Evolutionary conservation across 2,113 vertebrate species (phyloP).

Genomic region (Sorex araneus): DNA sequence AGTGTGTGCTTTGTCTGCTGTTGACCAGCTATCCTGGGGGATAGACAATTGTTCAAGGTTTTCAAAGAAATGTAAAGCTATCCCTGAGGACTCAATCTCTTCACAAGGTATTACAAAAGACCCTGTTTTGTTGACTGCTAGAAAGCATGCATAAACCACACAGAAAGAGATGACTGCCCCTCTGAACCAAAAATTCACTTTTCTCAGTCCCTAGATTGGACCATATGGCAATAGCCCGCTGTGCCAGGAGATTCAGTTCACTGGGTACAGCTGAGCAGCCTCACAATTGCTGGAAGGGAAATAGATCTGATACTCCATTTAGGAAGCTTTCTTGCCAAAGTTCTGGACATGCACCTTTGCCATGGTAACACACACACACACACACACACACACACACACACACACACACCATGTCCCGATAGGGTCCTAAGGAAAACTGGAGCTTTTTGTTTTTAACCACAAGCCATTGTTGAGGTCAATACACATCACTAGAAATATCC

Average conservation of each 20-base stretch:
- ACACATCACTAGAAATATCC: background rate
- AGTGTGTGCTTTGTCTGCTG: constrained; percentile 32
- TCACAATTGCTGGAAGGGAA: background rate
- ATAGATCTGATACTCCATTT: background rate
- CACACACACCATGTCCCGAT: background rate
- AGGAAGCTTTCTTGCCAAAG: constrained; percentile 20
- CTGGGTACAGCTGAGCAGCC: background rate
- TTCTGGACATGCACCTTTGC: background rate
- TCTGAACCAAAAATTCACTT: constrained; percentile 41
- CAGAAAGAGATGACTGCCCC: background rate
- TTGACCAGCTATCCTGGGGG: background rate
- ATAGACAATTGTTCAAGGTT: constrained; percentile 30
- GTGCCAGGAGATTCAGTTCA: background rate
- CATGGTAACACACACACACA: background rate
- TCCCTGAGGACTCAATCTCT: constrained; percentile 6
- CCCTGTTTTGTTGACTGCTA: background rate
- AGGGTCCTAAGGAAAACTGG: background rate
- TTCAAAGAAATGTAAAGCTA: constrained; percentile 54
- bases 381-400: background rate
- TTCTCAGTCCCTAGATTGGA: constrained; percentile 55
- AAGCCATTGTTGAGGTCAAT: background rate
- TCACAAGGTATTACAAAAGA: constrained; percentile 36
- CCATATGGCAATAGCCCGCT: background rate
- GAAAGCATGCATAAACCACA: background rate
- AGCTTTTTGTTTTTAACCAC: background rate